Evolutionary conservation across 2,797 vertebrate species (phyloP), one percentile per base, ranked within the genome.

Genomic region (Steatocranus sp.): DNA sequence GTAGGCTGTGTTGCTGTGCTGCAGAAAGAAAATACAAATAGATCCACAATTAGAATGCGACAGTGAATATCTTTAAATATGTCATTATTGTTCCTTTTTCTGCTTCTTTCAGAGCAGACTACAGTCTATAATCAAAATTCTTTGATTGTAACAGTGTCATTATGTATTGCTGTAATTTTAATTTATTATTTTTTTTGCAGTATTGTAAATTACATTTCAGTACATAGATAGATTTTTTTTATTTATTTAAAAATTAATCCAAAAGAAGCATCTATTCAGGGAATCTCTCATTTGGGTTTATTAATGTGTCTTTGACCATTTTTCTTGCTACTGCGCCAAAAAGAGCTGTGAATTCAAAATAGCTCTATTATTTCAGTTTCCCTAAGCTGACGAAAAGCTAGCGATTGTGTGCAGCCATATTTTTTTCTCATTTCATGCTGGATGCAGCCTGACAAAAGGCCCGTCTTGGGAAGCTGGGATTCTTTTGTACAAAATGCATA

Each of bases 21-120:
- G 25, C 53, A 85, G 76, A 66, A 86, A 61, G 30, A 84, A 87
- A 38, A 17, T 73, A 50, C 25, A 63, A 87, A 81, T 87, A 83
- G 43, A 86, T 86, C 3, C 73, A 50, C 76, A 78, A 50, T 76
- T 15, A 74, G 11, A 76, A 43, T 61, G 61, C 32, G 34, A 61
- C 49, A 76, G 32, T 74, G 79, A 86, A 89, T 88, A 58, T 32
- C 27, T 41, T 84, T 79, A 75, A 61, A 80, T 79, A 12, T 50
- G 73, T 20, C 51, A 85, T 75, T 43, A 36, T 43, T 81, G 8
- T 70, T 56, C 11, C 49, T 14, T 48, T 11, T 75, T 23, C 36
- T 78, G 32, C 20, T 76, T 9, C 83, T 75, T 78, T 77, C 14
- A 70, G 34, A 83, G 32, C 58, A 80, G 25, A 66, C 8, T 41